These are phyloP conservation scores for Coranthus polyacanthus DNA, from an alignment of 2,797 vertebrate species.

Conservation along the genomic window DNA sequence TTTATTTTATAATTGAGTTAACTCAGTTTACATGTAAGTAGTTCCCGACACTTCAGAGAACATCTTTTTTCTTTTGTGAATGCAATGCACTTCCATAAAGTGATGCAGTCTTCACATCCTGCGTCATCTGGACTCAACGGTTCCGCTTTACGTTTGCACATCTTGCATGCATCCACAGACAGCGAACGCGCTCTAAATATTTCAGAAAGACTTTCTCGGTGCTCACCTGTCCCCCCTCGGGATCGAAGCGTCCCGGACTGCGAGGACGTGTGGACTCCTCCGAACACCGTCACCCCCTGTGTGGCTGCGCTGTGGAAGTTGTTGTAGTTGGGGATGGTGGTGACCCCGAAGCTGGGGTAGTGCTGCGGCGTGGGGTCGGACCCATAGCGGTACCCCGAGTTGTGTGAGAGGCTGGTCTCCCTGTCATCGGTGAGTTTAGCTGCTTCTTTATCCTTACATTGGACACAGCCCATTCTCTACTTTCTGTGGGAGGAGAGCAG, in stretches of 20 bases:
- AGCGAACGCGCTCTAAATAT: not conserved
- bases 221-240: constrained; percentile 94
- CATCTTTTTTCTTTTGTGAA: not conserved
- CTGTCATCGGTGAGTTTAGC: constrained; percentile 98
- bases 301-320: constrained; percentile 94
- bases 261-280: constrained; percentile 96
- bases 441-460: constrained; percentile 99
- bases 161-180: not conserved
- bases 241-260: constrained; percentile 96
- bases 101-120: not conserved
- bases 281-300: constrained; percentile 96
- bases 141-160: not conserved
- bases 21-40: too few relatives aligned
- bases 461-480: constrained; percentile 99
- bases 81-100: not conserved
- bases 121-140: not conserved
- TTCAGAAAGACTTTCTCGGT: not conserved
- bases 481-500: constrained; percentile 82
- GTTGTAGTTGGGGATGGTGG: constrained; percentile 99
- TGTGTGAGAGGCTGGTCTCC: constrained; percentile 95
- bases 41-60: too few relatives aligned
- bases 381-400: constrained; percentile 97
- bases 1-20: too few relatives aligned
- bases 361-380: constrained; percentile 98
- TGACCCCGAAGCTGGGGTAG: constrained; percentile 96